Percentiles rank a stretch among this genome's conserved stretches.
Evolutionary conservation across 2,113 vertebrate species (phyloP).

Genomic region (Zosterops lateralis): DNA sequence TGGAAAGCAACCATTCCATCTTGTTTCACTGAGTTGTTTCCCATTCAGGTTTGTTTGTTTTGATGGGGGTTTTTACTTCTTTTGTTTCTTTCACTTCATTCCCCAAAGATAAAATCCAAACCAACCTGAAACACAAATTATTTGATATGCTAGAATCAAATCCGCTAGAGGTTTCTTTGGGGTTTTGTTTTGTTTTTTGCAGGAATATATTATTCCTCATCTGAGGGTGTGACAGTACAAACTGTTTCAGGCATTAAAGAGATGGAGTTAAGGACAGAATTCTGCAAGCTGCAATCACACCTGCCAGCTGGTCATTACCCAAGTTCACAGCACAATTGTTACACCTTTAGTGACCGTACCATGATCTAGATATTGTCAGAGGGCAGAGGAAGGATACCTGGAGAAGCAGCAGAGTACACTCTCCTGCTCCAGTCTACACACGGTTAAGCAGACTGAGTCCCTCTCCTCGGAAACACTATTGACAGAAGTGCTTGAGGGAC

Average conservation of each 20-base stretch:
- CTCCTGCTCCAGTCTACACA: background rate
- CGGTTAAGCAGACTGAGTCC: background rate
- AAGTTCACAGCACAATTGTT: background rate
- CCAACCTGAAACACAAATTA: background rate
- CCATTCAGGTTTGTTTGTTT: background rate
- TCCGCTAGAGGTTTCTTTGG: fast-evolving
- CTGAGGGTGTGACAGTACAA: background rate
- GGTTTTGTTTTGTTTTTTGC: background rate
- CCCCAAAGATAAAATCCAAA: background rate
- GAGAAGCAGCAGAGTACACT: background rate
- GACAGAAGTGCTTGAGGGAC: background rate
- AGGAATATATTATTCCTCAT: background rate
- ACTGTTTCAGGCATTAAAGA: background rate
- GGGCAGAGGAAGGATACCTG: background rate
- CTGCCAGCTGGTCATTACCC: background rate
- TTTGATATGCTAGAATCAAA: background rate
- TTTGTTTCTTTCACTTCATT: background rate
- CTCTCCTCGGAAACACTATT: background rate
- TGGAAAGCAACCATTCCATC: background rate
- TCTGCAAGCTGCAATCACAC: background rate
- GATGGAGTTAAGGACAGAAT: background rate
- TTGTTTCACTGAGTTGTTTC: background rate
- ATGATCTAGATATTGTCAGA: background rate
- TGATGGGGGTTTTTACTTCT: fast-evolving
- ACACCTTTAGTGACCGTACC: background rate